Evolutionary conservation across 2,113 vertebrate species (phyloP), one percentile per base, ranked within the genome.

Genomic region (Tichodroma muraria): DNA sequence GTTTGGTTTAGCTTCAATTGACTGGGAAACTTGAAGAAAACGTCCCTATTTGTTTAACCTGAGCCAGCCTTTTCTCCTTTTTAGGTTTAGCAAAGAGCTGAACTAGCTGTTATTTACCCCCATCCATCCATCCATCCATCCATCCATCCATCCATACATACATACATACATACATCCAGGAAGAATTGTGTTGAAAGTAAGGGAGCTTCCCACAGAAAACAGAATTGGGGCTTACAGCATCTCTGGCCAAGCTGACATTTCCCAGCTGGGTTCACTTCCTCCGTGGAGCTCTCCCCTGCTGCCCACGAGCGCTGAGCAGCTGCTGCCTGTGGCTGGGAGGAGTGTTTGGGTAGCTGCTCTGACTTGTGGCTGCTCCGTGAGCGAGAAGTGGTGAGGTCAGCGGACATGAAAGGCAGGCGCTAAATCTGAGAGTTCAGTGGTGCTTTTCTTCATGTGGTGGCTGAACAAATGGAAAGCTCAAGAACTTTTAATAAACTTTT

Each of bases 231-330:
- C 64, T 84, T 79, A 2, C 66, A 79, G 80, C 24, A 53, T 13
- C 52, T 42, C 44, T 71, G 90, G 71, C 72, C 40, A n/a, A 64
- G 69, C 52, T 90, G 85, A 25, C 60, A 40, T 21, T 71, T 18
- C 25, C 57, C 81, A 60, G 37, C n/a, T 35, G 84, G 40, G 25
- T 42, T 82, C 73, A 4, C 9, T 40, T 72, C 70, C 86, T 52
- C 56, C 1, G 0, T 1, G 2, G 59, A 30, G n/a, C 3, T 64
- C 13, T 4, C 13, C 64, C 18, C 42, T 3, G 21, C 30, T 90
- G 59, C 72, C 80, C 80, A 50, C 0, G 25, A 85, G 78, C 64
- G 35, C 1, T 1, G 10, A 18, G 30, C 71, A 60, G 79, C 79
- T 45, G 76, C 90, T 70, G 90, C 64, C 68, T 13, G 72, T 8